A percentile compares a stretch with the other conserved stretches of the same genome.
Evolutionary conservation across 2,888 invertebrate species (phyloP).

Genomic region (Eupithecia subfuscata): DNA sequence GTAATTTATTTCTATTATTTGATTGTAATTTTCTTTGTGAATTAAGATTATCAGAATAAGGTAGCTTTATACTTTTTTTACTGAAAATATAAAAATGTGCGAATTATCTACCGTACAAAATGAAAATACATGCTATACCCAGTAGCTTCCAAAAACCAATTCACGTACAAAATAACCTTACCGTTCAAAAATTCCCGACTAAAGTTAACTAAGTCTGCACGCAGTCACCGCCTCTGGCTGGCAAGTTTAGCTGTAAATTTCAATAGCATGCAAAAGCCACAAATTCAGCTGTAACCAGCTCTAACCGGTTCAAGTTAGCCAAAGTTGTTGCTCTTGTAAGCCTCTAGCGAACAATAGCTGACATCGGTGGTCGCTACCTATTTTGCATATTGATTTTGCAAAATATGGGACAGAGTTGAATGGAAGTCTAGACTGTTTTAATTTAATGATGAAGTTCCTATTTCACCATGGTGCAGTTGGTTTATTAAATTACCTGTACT

Average conservation of each 20-base stretch:
- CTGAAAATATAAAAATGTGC: not conserved
- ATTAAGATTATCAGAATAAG: too few species aligned
- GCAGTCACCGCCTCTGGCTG: constrained; percentile 61
- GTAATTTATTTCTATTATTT: too few species aligned
- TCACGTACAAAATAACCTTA: constrained; percentile 40
- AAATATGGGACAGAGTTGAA: constrained; percentile 45
- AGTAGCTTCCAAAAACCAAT: constrained; percentile 20
- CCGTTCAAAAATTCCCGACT: constrained; percentile 51
- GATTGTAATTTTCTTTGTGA: too few species aligned
- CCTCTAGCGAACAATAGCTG: constrained; percentile 55
- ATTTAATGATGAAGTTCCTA: constrained; percentile 5
- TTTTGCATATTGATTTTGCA: constrained; percentile 70
- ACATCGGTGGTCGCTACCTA: constrained; percentile 59
- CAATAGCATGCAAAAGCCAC: constrained; percentile 78
- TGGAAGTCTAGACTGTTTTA: constrained; percentile 28
- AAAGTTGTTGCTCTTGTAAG: constrained; percentile 62
- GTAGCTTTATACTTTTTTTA: not conserved
- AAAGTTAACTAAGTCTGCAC: constrained; percentile 50
- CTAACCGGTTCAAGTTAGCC: constrained; percentile 68
- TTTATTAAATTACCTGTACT: not conserved
- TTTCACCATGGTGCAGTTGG: not conserved
- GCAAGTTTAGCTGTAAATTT: constrained; percentile 78
- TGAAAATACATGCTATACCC: constrained; percentile 4
- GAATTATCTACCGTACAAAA: not conserved
- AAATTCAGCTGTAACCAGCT: constrained; percentile 72